Conservation (phyloP, 2,888 invertebrate species). For the Hydrotaea cyrtoneurina region DNA sequence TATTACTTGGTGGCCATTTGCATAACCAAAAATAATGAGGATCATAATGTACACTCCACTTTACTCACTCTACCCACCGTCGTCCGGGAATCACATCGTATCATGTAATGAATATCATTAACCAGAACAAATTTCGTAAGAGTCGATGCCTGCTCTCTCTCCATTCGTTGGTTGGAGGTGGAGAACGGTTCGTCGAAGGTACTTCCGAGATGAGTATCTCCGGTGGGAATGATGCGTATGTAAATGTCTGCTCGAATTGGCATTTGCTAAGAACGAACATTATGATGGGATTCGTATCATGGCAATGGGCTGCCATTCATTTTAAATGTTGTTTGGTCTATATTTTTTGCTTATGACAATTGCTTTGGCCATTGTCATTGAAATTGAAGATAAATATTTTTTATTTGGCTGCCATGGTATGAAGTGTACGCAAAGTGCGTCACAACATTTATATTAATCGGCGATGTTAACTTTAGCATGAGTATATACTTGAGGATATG, state of each 20-base stretch:
- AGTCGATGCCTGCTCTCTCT: not conserved
- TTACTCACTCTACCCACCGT: not conserved
- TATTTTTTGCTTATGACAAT: slow-evolving; percentile 37
- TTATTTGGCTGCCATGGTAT: not conserved
- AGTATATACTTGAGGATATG: too few relatives aligned
- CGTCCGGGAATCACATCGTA: not conserved
- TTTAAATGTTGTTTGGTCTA: not conserved
- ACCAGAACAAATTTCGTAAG: not conserved
- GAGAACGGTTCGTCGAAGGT: not conserved
- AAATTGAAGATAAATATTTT: slow-evolving; percentile 36
- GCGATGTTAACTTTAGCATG: too few relatives aligned
- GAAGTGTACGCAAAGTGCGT: too few relatives aligned
- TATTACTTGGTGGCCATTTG: slow-evolving; percentile 11
- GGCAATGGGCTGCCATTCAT: not conserved
- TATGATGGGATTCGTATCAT: not conserved
- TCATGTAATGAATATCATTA: slow-evolving; percentile 32
- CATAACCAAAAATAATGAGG: slow-evolving; percentile 9
- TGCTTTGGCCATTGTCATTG: slow-evolving; percentile 49
- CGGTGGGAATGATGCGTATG: slow-evolving; percentile 3
- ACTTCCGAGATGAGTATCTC: not conserved
- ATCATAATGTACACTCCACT: slow-evolving; percentile 25
- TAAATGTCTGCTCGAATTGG: not conserved
- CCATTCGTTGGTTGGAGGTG: not conserved
- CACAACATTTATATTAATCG: too few relatives aligned
- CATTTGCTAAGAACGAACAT: not conserved